These are phyloP conservation scores for Brachionus koreanus DNA, from an alignment of 1,140 invertebrate genomes.

Conservation along the genomic window DNA sequence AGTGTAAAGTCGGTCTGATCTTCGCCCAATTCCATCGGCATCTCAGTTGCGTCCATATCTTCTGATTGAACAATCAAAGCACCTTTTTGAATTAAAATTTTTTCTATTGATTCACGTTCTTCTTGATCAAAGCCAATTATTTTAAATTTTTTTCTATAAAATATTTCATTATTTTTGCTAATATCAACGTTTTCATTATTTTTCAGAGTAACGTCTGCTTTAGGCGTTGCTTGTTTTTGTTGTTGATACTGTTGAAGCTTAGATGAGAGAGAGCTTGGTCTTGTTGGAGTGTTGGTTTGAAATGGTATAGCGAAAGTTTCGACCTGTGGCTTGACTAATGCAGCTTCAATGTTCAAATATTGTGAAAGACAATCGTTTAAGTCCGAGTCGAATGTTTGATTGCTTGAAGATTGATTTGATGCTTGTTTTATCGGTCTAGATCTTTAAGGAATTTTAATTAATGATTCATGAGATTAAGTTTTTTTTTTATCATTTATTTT, in stretches of 20 bases:
- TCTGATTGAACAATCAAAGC: background rate
- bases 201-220: background rate
- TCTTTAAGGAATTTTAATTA: background rate
- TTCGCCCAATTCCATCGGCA: background rate
- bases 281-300: background rate
- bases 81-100: constrained; percentile 29
- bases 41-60: constrained; percentile 3
- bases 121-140: constrained; percentile 19
- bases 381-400: constrained; percentile 35
- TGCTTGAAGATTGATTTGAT: background rate
- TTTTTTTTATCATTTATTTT: too few relatives aligned
- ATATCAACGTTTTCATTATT: background rate
- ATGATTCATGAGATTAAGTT: too few relatives aligned
- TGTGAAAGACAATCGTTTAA: constrained; percentile 42
- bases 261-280: background rate
- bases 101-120: constrained; percentile 25
- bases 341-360: constrained; percentile 26
- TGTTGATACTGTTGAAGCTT: constrained; percentile 32
- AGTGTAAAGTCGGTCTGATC: background rate
- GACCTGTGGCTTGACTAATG: background rate
- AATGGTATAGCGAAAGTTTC: background rate
- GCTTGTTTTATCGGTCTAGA: background rate
- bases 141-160: constrained; percentile 23
- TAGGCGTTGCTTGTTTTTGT: background rate
- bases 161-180: constrained; percentile 15